These are phyloP conservation scores for Aurelia sp. DNA, from an alignment of 30 jellyfish, hydroid and myxozoan genomes.

Conservation along the genomic window DNA sequence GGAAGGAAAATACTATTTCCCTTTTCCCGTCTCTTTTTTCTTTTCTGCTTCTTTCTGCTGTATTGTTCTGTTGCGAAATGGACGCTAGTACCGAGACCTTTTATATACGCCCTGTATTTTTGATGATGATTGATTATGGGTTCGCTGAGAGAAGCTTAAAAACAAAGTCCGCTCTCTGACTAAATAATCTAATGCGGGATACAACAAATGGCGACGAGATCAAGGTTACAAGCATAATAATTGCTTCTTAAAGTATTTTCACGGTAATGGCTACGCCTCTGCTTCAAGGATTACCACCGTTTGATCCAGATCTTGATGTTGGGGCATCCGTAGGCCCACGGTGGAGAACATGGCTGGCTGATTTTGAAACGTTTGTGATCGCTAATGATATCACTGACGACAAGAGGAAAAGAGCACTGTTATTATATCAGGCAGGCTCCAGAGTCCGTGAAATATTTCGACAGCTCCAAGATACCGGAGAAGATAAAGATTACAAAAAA, in stretches of 20 bases:
- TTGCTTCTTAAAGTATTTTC: not conserved
- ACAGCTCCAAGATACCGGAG: not conserved
- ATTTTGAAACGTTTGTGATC: not conserved
- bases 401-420: not conserved
- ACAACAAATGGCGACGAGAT: not conserved
- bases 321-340: not conserved
- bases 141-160: too few species aligned
- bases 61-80: too few species aligned
- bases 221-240: too few species aligned
- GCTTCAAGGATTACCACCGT: not conserved
- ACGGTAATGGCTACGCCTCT: too few species aligned
- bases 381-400: not conserved
- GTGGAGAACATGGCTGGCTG: not conserved
- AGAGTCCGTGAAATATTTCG: not conserved
- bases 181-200: too few species aligned
- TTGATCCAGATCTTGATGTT: not conserved
- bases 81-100: too few species aligned
- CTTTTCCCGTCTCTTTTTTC: too few species aligned
- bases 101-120: too few species aligned
- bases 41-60: too few species aligned
- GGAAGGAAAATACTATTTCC: too few species aligned
- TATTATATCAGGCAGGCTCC: not conserved
- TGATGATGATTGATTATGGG: too few species aligned
- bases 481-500: not conserved
- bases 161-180: too few species aligned